These are phyloP conservation scores for Drosophila punjabiensis DNA, from an alignment of 1,140 invertebrate species.

Conservation along the genomic window DNA sequence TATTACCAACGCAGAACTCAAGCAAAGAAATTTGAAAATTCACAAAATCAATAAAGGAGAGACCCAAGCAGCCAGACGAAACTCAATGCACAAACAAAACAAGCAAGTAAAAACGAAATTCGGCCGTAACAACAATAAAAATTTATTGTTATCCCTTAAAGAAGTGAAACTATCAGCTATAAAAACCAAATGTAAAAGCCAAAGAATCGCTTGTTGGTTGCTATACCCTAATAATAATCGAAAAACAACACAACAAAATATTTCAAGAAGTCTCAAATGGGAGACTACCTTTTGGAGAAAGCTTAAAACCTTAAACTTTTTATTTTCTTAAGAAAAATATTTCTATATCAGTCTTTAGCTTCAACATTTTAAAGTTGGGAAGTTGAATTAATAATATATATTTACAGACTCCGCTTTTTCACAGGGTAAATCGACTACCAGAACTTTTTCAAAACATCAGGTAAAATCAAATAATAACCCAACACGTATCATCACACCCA, in stretches of 20 bases:
- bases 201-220: background rate
- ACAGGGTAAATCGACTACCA: background rate
- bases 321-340: background rate
- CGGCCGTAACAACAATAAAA: slow-evolving; percentile 72
- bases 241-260: background rate
- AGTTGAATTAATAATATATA: background rate
- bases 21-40: slow-evolving; percentile 22
- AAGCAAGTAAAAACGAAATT: slow-evolving; percentile 57
- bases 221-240: slow-evolving; percentile 12
- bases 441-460: background rate
- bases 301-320: background rate
- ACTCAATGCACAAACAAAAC: slow-evolving; percentile 39
- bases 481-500: background rate
- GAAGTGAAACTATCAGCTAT: slow-evolving; percentile 80
- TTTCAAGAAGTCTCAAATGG: background rate
- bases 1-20: slow-evolving; percentile 24
- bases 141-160: slow-evolving; percentile 79
- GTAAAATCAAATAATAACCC: slow-evolving; percentile 28
- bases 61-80: slow-evolving; percentile 14
- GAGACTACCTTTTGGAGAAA: background rate
- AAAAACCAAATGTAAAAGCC: slow-evolving; percentile 55
- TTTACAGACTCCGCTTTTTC: background rate
- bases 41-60: slow-evolving; percentile 70
- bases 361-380: background rate
- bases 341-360: background rate